Evolutionary conservation across 2,888 invertebrate genomes (phyloP).

Genomic region (Lasioglossum pauxillum): DNA sequence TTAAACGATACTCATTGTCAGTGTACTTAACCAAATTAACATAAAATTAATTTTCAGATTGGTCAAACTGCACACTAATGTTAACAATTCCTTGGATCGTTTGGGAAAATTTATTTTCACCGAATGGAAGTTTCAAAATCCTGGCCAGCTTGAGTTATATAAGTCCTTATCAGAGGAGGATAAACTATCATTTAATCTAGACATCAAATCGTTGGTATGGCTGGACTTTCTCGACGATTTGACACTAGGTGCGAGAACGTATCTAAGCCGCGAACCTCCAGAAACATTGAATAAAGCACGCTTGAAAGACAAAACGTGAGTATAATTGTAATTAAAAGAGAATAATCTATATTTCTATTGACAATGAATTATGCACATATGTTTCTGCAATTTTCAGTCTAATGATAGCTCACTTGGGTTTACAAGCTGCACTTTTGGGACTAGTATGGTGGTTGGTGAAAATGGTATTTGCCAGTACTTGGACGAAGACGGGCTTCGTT

Average conservation of each 20-base stretch:
- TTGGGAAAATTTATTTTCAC: conserved; percentile 95
- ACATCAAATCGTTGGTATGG: conserved; percentile 91
- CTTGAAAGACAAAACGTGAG: conserved; percentile 90
- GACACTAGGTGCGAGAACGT: conserved; percentile 92
- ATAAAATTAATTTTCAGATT: conserved; percentile 86
- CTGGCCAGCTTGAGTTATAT: conserved; percentile 88
- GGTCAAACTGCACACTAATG: conserved; percentile 93
- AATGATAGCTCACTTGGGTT: conserved; percentile 87
- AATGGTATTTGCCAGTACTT: conserved; percentile 85
- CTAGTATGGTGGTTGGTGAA: conserved; percentile 88
- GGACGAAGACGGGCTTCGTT: conserved; percentile 87
- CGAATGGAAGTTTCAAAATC: conserved; percentile 94
- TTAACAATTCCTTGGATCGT: conserved; percentile 92
- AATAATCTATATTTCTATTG: not conserved
- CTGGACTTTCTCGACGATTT: conserved; percentile 91
- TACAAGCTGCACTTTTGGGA: conserved; percentile 87
- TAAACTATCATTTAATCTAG: conserved; percentile 88
- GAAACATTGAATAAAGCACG: conserved; percentile 90
- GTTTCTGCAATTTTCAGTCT: conserved; percentile 87
- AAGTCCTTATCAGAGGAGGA: conserved; percentile 88
- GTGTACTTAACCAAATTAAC: not conserved
- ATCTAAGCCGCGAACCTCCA: conserved; percentile 92
- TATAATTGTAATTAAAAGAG: conserved; percentile 44
- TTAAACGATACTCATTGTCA: not conserved
- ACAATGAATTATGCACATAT: not conserved